phyloP scores from a whole-genome alignment of 1,140 invertebrate genomes.

The Panulirus ornatus region DNA sequence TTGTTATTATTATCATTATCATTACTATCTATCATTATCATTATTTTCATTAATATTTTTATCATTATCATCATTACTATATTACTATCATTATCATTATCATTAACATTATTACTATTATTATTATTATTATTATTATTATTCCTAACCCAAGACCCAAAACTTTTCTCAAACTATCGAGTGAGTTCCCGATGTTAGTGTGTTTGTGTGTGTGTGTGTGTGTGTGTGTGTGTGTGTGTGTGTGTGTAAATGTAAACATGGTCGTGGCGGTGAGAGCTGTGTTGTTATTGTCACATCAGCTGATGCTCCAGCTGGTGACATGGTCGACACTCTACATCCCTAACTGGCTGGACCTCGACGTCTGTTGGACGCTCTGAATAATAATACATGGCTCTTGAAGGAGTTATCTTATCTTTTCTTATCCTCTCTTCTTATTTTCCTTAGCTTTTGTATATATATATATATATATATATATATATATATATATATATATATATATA shows the following conservation, averaged over 20 bases:
- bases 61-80: background rate
- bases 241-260: too few species aligned
- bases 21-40: background rate
- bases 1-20: too few species aligned
- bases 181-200: background rate
- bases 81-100: background rate
- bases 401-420: too few species aligned
- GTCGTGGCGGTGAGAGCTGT: too few species aligned
- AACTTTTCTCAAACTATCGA: background rate
- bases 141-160: background rate
- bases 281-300: too few species aligned
- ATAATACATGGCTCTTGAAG: too few species aligned
- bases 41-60: background rate
- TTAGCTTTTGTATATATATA: background rate
- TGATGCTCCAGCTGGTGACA: too few species aligned
- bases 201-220: too few species aligned
- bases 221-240: background rate
- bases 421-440: too few species aligned
- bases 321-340: too few species aligned
- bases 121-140: slow-evolving; percentile 4
- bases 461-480: background rate
- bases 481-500: background rate
- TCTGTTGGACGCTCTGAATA: too few species aligned
- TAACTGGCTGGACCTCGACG: too few species aligned
- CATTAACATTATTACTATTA: background rate